Evolutionary conservation across 2,113 vertebrate genomes (phyloP).

Genomic region (Aegypius monachus): DNA sequence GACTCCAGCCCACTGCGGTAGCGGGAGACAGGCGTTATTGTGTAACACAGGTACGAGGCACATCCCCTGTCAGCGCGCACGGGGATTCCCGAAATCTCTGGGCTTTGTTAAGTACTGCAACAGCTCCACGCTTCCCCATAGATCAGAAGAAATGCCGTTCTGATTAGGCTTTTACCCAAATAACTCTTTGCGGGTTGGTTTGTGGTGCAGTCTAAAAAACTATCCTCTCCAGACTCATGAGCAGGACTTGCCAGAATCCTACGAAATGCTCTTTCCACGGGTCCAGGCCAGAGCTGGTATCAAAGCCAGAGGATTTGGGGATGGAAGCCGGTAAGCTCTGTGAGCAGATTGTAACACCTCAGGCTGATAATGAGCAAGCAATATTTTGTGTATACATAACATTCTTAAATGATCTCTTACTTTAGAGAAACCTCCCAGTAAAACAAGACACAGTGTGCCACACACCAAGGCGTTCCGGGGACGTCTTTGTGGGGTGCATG

Average conservation of each 20-base stretch:
- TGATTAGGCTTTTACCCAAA: not conserved
- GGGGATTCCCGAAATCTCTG: not conserved
- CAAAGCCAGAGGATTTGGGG: not conserved
- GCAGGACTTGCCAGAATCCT: not conserved
- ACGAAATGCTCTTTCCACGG: fast-evolving
- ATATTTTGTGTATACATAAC: not conserved
- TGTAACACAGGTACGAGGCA: not conserved
- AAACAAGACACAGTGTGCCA: not conserved
- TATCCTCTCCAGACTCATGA: not conserved
- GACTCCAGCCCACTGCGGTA: not conserved
- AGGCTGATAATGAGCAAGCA: not conserved
- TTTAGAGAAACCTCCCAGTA: not conserved
- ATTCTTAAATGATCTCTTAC: not conserved
- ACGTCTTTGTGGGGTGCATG: fast-evolving
- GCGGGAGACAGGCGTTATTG: fast-evolving
- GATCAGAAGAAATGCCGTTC: not conserved
- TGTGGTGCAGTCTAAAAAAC: not conserved
- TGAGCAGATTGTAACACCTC: not conserved
- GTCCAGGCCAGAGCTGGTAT: not conserved
- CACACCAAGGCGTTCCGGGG: not conserved
- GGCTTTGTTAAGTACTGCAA: fast-evolving
- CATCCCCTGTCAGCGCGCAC: not conserved
- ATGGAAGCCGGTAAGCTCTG: not conserved
- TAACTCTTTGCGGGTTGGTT: not conserved
- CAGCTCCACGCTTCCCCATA: not conserved